Evolutionary conservation across 1,140 invertebrate species (phyloP).

Genomic region (Galleria mellonella): DNA sequence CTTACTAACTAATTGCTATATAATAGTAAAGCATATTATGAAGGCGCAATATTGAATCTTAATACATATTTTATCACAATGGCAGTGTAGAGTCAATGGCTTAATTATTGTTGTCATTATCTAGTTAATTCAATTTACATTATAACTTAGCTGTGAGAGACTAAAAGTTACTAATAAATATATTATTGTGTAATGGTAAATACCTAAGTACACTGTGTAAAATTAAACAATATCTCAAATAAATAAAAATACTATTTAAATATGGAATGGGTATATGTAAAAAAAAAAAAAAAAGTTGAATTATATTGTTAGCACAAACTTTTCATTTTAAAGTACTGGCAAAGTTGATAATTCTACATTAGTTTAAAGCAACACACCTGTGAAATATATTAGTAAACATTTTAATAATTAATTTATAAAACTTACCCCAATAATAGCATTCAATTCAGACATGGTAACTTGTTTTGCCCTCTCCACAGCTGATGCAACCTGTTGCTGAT

Average conservation of each 20-base stretch:
- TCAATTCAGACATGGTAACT: conserved; percentile 95
- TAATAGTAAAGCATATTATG: too few relatives aligned
- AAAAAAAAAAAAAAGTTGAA: background rate
- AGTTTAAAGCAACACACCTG: background rate
- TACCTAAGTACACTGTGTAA: background rate
- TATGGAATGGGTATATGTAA: too few relatives aligned
- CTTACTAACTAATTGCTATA: too few relatives aligned
- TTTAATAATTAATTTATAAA: conserved; percentile 10
- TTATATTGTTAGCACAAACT: background rate
- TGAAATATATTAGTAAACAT: conserved; percentile 1
- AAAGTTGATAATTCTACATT: too few relatives aligned
- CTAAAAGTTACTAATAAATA: too few relatives aligned
- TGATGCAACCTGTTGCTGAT: conserved; percentile 94
- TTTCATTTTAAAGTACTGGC: background rate
- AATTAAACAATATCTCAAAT: background rate
- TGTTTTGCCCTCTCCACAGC: conserved; percentile 96
- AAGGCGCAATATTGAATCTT: too few relatives aligned
- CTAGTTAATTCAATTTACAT: too few relatives aligned
- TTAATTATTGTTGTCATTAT: too few relatives aligned
- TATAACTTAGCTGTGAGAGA: too few relatives aligned
- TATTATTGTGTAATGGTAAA: too few relatives aligned
- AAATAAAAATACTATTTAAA: conserved; percentile 1
- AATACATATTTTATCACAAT: too few relatives aligned
- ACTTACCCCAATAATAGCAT: conserved; percentile 91
- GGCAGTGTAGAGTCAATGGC: too few relatives aligned